Evolutionary conservation across 2,888 invertebrate genomes (phyloP).

Genomic region (Andrena bucephala): DNA sequence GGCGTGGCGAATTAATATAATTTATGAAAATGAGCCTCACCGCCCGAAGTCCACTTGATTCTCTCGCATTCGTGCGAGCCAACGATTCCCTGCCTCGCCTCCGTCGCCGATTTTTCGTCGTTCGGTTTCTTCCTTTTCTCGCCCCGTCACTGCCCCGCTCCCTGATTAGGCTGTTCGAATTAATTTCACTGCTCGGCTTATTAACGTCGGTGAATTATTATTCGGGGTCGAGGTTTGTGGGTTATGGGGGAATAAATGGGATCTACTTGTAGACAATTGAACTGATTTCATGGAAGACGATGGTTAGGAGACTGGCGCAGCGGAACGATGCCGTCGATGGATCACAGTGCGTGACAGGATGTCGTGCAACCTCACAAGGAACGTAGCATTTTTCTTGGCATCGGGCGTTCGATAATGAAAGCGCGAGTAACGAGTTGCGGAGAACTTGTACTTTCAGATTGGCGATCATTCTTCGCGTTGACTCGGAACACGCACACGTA

Average conservation of each 20-base stretch:
- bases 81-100: not conserved
- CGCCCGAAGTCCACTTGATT: slow-evolving; percentile 78
- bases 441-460: slow-evolving; percentile 36
- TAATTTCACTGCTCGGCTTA: slow-evolving; percentile 34
- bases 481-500: not conserved
- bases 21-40: slow-evolving; percentile 83
- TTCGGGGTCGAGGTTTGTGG: not conserved
- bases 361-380: slow-evolving; percentile 2
- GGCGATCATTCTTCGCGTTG: slow-evolving; percentile 9
- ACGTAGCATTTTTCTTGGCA: slow-evolving; percentile 1
- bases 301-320: not conserved
- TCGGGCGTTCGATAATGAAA: slow-evolving; percentile 19
- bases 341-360: not conserved
- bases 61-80: slow-evolving; percentile 51
- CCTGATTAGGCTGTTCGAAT: slow-evolving; percentile 24
- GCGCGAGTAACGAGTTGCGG: not conserved
- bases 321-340: too few species aligned
- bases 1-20: slow-evolving; percentile 82
- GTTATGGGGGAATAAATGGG: too few species aligned
- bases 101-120: slow-evolving; percentile 23
- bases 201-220: slow-evolving; percentile 14
- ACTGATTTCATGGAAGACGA: too few species aligned
- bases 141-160: not conserved
- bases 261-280: too few species aligned
- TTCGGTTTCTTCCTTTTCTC: slow-evolving; percentile 21